Base-by-base conservation (phyloP, 1,140 invertebrate genomes). In the Dendrolimus punctatus region DNA sequence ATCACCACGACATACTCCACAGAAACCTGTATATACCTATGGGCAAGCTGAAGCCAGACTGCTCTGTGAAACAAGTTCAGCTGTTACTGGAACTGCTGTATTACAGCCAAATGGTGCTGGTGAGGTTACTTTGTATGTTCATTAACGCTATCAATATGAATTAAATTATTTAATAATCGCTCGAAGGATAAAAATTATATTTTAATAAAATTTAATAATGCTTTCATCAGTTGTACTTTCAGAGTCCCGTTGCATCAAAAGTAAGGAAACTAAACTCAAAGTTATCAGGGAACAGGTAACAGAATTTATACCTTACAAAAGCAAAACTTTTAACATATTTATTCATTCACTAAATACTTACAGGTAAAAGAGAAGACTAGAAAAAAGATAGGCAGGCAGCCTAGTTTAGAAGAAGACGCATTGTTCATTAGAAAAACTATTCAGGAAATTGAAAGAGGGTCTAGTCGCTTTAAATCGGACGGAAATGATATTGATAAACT, bases 11-110 rank as follows among this genome's bases (percentile, higher is more conserved):
- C 88, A 90, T 44, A 88, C 88, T 45, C 90, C 91, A 39, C 91
- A 93, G 60, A 92, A 90, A 23, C 92, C 93, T 0, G 89, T 93
- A 0, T 93, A 93, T 62, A 89, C 89, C 38, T 90, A 90, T 68
- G 90, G 86, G 55, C 89, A 74, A 55, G 90, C 85, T 53, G 88
- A 76, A 73, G 86, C 75, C 50, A 81, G 80, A 36, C 57, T 79
- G 39, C 60, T 86, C 0, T 83, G 80, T 51, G 80, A 83, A 43
- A 84, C 79, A n/a, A 79, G 63, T 38, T 68, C 79, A 0, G 71
- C 78, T 2, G 64, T 81, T n/a, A 81, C 76, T 7, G 78, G 80
- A 0, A 82, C 80, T 36, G 80, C 82, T 40, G 64, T 85, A 0
- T 48, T 83, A 5, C 77, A 84, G 42, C 65, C 78, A 6, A 81